phyloP scores from a whole-genome alignment of 2,888 invertebrate species.

The Patella depressa region DNA sequence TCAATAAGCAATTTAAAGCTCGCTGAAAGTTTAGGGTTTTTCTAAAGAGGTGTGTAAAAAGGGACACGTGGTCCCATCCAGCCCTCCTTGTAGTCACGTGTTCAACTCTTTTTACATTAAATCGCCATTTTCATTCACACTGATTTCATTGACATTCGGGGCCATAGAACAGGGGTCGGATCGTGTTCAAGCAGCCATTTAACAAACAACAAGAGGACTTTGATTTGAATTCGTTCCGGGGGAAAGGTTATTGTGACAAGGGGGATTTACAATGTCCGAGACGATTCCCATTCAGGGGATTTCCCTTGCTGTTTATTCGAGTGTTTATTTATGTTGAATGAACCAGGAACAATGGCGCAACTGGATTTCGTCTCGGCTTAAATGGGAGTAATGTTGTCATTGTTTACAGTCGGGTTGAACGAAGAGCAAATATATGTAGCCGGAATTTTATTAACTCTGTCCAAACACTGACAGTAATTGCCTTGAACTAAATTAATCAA shows the following conservation, averaged over 20 bases:
- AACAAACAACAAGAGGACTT: not conserved
- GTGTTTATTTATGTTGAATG: not conserved
- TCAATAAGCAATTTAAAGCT: not conserved
- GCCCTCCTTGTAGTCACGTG: not conserved
- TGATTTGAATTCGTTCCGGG: not conserved
- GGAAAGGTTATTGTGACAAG: not conserved
- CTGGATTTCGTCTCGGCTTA: no score
- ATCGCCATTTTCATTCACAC: not conserved
- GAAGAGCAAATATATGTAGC: no score
- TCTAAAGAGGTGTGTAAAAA: conserved; percentile 5
- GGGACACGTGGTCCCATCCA: not conserved
- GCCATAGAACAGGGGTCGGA: not conserved
- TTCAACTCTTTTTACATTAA: not conserved
- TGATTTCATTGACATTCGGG: no score
- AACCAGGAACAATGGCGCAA: no score
- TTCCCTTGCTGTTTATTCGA: no score
- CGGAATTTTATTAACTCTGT: no score
- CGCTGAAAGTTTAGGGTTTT: not conserved
- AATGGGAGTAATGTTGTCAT: no score
- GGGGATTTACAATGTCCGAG: not conserved
- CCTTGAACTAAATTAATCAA: no score
- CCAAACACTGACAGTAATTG: no score
- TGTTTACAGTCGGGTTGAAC: no score
- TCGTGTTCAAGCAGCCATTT: not conserved
- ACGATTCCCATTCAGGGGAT: no score